Base-by-base conservation (phyloP, 2,888 invertebrate genomes). In the Brachyopa scutellaris region DNA sequence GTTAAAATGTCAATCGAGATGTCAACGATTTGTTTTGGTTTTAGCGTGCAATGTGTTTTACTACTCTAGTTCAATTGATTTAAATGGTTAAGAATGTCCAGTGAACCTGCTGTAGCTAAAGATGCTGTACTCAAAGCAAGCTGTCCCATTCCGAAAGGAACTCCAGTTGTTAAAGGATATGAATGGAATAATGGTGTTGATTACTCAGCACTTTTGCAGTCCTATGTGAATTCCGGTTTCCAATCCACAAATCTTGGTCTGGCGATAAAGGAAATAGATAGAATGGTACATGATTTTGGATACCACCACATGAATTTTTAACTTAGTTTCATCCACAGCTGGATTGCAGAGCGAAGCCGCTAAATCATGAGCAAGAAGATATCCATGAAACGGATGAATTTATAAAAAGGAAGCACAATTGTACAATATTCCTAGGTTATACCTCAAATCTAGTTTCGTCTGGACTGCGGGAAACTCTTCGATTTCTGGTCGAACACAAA, bases 391-490 rank as follows among this genome's bases (percentile, higher is more conserved):
- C 95, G 57, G 97, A 98, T 87, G 93, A 94, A 31, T 96, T 95
- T 89, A 96, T 96, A 38, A 93, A 92, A 86, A 92, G 95, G 82
- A 94, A 93, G 88, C 93, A 92, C 11, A 95, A 94, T 86, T 99
- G 99, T 88, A 99, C 99, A 1, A 96, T 99, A 88, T 99, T 99
- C 90, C 91, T 99, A 83, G 98, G 99, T 1, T 99, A 95, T 88
- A 99, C 99, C 0, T 99, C 99, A 0, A 99, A 99, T 90, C 94
- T 99, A 92, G 96, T 97, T 26, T 99, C 99, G 0, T 96, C 97
- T 62, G 99, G 99, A 1, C 91, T 99, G 74, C 92, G 99, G 80
- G 99, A 99, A 87, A 95, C 96, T 0, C 94, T 99, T 82, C 92
- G 95, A 62, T 99, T 96, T 92, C 91, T 97, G 66, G 96, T 95